Percentiles rank a stretch among this genome's conserved stretches.
These are phyloP conservation scores for Nothobranchius kuhntae DNA, from an alignment of 2,113 vertebrate species.

Conservation along the genomic window DNA sequence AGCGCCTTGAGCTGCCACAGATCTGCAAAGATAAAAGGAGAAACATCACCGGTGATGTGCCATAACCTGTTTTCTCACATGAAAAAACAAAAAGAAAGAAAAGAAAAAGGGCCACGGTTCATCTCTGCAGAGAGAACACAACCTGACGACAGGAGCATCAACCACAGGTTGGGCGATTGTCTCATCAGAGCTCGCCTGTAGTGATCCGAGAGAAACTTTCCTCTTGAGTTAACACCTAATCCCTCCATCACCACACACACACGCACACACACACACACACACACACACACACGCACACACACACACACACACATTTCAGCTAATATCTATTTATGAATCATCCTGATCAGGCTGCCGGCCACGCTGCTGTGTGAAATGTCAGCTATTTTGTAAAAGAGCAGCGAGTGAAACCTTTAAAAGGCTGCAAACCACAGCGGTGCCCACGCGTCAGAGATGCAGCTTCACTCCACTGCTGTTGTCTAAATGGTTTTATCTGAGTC, in stretches of 20 bases:
- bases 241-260: no score
- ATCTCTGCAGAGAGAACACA: slow-evolving; percentile 35
- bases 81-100: neutral
- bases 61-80: slow-evolving; percentile 48
- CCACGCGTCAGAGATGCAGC: no score
- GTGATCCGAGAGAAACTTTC: no score
- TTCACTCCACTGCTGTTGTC: no score
- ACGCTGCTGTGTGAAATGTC: slow-evolving; percentile 43
- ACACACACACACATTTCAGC: slow-evolving; percentile 8
- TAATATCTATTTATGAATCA: slow-evolving; percentile 6
- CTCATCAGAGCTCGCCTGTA: no score
- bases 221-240: no score
- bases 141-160: slow-evolving; percentile 19
- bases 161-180: no score
- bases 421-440: slow-evolving; percentile 54
- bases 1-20: slow-evolving; percentile 50
- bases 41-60: slow-evolving; percentile 26
- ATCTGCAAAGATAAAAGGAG: slow-evolving; percentile 46
- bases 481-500: no score
- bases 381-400: slow-evolving; percentile 40
- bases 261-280: no score
- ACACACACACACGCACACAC: neutral
- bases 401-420: slow-evolving; percentile 57
- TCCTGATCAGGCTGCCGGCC: slow-evolving; percentile 14
- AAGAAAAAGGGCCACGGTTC: slow-evolving; percentile 29